Evolutionary conservation across 2,888 invertebrate genomes (phyloP).

Genomic region (Nymphalis polychloros): DNA sequence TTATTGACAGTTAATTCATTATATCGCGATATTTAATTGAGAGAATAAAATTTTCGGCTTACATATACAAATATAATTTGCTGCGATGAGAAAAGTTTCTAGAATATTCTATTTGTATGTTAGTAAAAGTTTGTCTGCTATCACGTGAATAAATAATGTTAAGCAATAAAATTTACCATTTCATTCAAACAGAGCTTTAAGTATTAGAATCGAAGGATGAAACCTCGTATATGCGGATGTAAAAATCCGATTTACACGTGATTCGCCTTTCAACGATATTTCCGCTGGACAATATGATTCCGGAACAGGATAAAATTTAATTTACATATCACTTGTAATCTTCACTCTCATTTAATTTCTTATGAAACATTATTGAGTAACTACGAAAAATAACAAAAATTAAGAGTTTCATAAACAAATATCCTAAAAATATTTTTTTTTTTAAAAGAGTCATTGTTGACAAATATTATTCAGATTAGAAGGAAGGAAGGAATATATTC

Average conservation of each 20-base stretch:
- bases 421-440: too few relatives aligned
- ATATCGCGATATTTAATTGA: slow-evolving; percentile 1
- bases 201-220: slow-evolving; percentile 19
- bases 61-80: too few relatives aligned
- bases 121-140: too few relatives aligned
- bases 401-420: too few relatives aligned
- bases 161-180: not conserved
- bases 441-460: too few relatives aligned
- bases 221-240: slow-evolving; percentile 31
- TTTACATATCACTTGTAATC: not conserved
- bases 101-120: too few relatives aligned
- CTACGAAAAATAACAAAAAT: too few relatives aligned
- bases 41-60: not conserved
- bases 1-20: slow-evolving; percentile 12
- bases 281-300: slow-evolving; percentile 22
- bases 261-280: slow-evolving; percentile 23
- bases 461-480: too few relatives aligned
- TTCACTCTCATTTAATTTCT: too few relatives aligned
- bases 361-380: too few relatives aligned
- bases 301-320: slow-evolving; percentile 22
- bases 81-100: not conserved
- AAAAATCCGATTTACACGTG: slow-evolving; percentile 31
- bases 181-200: slow-evolving; percentile 9
- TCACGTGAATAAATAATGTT: too few relatives aligned
- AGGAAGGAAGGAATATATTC: too few relatives aligned